Evolutionary conservation across 1,140 invertebrate species (phyloP), one percentile per base, ranked within the genome.

Genomic region (Hycleus phaleratus): DNA sequence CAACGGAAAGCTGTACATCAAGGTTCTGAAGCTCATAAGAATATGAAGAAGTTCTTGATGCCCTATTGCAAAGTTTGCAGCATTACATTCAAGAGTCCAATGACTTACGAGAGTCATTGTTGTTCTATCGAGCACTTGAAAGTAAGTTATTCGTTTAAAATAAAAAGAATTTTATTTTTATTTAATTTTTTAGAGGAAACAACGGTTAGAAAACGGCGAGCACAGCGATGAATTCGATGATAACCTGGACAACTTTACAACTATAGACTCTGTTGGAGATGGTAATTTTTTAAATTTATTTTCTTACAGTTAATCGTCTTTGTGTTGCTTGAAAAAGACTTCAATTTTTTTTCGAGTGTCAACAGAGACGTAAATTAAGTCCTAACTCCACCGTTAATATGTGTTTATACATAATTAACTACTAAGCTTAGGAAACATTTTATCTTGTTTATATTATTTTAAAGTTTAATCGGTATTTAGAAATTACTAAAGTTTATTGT

Each of bases 231-330:
- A 46, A 11, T 85, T 82, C 62, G 83, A 85, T 47, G 85, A 88
- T 70, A 85, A 89, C 76, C 78, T 90, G 45, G 87, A 90, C 49
- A 89, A 90, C 68, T 90, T 90, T 64, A 87, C 90, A 77, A 89
- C 87, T 26, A 78, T 91, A 6, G 88, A 90, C 73, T 89, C 87
- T 12, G 86, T 90, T 12, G 85, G 87, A 12, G 88, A 90, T 76
- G 87, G 84, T 82, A 75, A 72, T 60, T 68, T 11, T 26, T 49
- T 42, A 42, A 43, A 39, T 58, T 48, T 26, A 18, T 32, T 24
- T 42, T 26, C 44, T 54, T 45, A 52, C 25, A 56, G 0, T 26
- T 26, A 47, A 47, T 49, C 56, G 56, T 58, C 58, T 62, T 45
- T 49, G 56, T 61, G 59, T 65, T 58, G 60, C 56, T 59, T 53